These are phyloP conservation scores for Aspidapion aeneum DNA, from an alignment of 2,888 invertebrate genomes.

Conservation along the genomic window DNA sequence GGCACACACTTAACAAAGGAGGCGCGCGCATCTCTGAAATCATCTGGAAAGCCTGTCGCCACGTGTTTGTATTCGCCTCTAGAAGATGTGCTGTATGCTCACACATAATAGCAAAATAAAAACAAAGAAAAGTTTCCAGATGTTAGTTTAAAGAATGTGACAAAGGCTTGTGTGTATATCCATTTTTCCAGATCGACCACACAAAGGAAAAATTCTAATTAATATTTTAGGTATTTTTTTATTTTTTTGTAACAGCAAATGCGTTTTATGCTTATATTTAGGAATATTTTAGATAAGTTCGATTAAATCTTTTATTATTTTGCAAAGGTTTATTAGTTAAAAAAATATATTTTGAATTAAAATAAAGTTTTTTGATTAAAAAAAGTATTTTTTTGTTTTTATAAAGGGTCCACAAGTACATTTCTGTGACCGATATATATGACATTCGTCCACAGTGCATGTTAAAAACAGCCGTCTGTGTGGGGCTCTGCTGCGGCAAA, in stretches of 20 bases:
- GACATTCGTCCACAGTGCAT: neutral
- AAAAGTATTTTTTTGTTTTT: neutral
- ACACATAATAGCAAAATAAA: conserved; percentile 8
- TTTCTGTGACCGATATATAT: neutral
- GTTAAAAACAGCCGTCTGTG: neutral
- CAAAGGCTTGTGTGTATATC: conserved; percentile 7
- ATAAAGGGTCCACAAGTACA: neutral
- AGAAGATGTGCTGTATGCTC: conserved; percentile 15
- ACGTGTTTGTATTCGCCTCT: too few relatives aligned
- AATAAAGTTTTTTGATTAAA: conserved; percentile 1
- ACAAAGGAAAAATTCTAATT: conserved; percentile 8
- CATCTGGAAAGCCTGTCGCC: too few relatives aligned
- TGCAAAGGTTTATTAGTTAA: conserved; percentile 3
- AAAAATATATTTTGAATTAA: conserved; percentile 2
- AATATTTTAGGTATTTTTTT: conserved; percentile 3
- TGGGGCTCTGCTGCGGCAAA: neutral
- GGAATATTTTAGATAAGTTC: conserved; percentile 3
- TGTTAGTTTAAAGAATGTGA: conserved; percentile 6
- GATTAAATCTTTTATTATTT: neutral
- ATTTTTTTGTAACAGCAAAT: neutral
- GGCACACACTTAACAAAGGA: too few relatives aligned
- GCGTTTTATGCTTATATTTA: conserved; percentile 1
- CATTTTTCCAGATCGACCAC: conserved; percentile 9
- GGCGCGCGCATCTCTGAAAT: too few relatives aligned
- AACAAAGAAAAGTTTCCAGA: conserved; percentile 11